phyloP scores from a whole-genome alignment of 1,140 invertebrate genomes.

The Heterodera carotae region DNA sequence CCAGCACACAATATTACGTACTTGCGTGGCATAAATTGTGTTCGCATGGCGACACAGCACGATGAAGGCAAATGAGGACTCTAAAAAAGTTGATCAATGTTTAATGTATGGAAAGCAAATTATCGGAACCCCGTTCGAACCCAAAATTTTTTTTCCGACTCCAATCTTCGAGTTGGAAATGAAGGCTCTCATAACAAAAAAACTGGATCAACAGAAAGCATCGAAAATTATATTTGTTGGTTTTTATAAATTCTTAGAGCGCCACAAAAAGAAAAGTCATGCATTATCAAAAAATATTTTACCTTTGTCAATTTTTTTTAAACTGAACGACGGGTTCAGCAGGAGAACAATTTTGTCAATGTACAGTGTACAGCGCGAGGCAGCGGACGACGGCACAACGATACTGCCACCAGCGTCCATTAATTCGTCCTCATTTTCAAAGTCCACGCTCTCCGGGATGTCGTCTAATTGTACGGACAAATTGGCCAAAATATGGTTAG shows the following conservation, averaged over 20 bases:
- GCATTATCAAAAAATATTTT: background rate
- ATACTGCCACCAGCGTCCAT: too few relatives aligned
- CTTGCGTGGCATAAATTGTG: conserved; percentile 24
- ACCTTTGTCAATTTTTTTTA: conserved; percentile 34
- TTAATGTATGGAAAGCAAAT: too few relatives aligned
- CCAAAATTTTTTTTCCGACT: too few relatives aligned
- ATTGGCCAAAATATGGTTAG: conserved; percentile 25
- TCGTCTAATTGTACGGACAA: conserved; percentile 21
- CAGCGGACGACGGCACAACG: too few relatives aligned
- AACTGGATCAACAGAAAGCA: too few relatives aligned
- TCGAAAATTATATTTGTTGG: too few relatives aligned
- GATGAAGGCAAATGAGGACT: conserved; percentile 18
- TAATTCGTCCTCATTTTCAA: conserved; percentile 19
- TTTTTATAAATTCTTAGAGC: too few relatives aligned
- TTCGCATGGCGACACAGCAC: conserved; percentile 23
- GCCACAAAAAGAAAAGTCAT: too few relatives aligned
- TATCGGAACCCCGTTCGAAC: too few relatives aligned
- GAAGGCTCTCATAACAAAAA: too few relatives aligned
- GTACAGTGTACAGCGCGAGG: background rate
- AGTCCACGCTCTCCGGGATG: conserved; percentile 20
- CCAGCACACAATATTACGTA: too few relatives aligned
- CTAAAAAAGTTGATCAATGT: conserved; percentile 3
- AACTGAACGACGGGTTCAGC: conserved; percentile 29
- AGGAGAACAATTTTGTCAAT: background rate
- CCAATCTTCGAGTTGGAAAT: too few relatives aligned